Evolutionary conservation across 92 coral and sea anemone genomes (phyloP).

Genomic region (Epizoanthus rinbou): DNA sequence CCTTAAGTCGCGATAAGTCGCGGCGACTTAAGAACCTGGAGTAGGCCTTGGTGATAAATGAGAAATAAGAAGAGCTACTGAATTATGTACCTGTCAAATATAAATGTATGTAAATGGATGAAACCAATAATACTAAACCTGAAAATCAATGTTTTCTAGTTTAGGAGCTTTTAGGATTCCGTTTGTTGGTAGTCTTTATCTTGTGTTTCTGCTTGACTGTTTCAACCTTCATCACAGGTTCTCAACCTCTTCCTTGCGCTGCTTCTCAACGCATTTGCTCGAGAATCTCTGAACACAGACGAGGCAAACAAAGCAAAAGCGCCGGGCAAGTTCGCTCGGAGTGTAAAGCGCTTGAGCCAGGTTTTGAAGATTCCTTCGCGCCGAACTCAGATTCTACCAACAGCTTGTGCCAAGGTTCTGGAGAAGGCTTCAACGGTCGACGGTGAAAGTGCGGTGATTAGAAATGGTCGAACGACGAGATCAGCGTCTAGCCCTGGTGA

Average conservation of each 20-base stretch:
- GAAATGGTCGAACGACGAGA: neutral
- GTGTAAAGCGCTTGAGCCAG: conserved; percentile 38
- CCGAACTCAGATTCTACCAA: conserved; percentile 17
- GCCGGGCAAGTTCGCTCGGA: conserved; percentile 69
- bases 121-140: too few species aligned
- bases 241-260: conserved; percentile 93
- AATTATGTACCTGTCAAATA: too few species aligned
- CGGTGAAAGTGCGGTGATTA: neutral
- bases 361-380: conserved; percentile 22
- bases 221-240: conserved; percentile 51
- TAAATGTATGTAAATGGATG: too few species aligned
- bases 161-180: too few species aligned
- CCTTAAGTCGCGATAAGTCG: too few species aligned
- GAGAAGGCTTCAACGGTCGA: neutral
- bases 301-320: conserved; percentile 49
- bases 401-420: neutral
- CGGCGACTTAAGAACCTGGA: too few species aligned
- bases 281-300: conserved; percentile 81
- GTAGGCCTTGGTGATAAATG: too few species aligned
- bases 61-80: too few species aligned
- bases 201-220: neutral
- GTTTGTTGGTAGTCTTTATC: too few species aligned
- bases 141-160: too few species aligned
- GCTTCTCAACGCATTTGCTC: conserved; percentile 92
- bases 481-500: neutral